These are phyloP conservation scores for Patella depressa DNA, from an alignment of 2,888 invertebrate genomes.

Conservation along the genomic window DNA sequence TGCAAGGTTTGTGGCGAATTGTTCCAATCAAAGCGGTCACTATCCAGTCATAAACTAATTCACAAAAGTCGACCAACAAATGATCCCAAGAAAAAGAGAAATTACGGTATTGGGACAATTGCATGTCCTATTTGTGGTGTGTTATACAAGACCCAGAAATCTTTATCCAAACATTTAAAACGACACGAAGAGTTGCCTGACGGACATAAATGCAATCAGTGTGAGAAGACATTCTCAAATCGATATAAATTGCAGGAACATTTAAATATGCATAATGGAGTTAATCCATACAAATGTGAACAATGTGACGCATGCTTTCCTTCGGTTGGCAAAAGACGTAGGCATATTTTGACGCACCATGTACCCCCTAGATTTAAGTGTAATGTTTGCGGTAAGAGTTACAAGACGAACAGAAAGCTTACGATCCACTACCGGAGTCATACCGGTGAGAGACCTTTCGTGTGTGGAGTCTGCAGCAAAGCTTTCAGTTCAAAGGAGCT, in stretches of 20 bases:
- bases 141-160: neutral
- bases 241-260: too few relatives aligned
- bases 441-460: neutral
- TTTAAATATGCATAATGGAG: too few relatives aligned
- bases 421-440: neutral
- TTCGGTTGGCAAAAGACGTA: too few relatives aligned
- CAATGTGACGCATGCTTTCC: too few relatives aligned
- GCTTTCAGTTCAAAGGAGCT: neutral
- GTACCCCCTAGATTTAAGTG: too few relatives aligned
- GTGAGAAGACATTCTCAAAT: too few relatives aligned
- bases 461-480: neutral
- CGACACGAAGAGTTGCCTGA: neutral
- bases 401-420: neutral
- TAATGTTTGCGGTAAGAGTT: neutral
- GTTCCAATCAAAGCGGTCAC: neutral
- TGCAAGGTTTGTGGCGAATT: neutral
- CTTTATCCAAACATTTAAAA: neutral
- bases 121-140: neutral
- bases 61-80: neutral
- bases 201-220: too few relatives aligned
- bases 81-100: neutral
- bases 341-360: too few relatives aligned
- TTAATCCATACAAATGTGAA: too few relatives aligned
- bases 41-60: neutral
- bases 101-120: neutral